A percentile compares a stretch with the other conserved stretches of the same genome.
These are phyloP conservation scores for Neoitamus cyanurus DNA, from an alignment of 2,888 invertebrate species.

Conservation along the genomic window DNA sequence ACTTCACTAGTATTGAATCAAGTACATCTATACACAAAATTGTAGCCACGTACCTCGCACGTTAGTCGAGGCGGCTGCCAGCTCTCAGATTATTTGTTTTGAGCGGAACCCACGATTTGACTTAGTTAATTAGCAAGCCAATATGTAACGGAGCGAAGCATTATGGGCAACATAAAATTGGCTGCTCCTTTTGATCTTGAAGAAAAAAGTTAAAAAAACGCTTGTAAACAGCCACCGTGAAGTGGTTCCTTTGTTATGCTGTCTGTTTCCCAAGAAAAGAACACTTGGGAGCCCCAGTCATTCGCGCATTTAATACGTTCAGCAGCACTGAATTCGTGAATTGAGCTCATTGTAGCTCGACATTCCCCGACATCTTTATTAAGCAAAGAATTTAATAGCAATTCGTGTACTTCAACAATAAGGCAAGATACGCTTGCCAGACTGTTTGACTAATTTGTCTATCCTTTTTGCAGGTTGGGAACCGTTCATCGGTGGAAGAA, in stretches of 20 bases:
- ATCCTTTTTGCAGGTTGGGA: background rate
- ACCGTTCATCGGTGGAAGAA: background rate
- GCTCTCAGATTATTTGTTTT: no score
- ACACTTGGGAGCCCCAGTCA: background rate
- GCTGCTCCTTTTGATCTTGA: background rate
- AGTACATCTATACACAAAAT: no score
- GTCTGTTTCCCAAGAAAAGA: background rate
- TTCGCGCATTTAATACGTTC: background rate
- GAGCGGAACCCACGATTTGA: background rate
- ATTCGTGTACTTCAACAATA: background rate
- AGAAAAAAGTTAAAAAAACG: background rate
- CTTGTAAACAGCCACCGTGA: background rate
- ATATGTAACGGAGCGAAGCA: background rate
- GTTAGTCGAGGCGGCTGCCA: no score
- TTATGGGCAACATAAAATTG: background rate
- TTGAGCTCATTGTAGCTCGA: background rate
- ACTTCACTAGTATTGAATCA: no score
- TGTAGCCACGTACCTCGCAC: no score
- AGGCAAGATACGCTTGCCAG: background rate
- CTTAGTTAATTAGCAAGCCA: conserved; percentile 14
- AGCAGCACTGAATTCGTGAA: conserved; percentile 14
- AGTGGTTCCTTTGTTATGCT: background rate
- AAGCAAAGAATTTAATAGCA: background rate
- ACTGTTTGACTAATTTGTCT: background rate
- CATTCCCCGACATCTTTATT: conserved; percentile 8